Evolutionary conservation across 2,113 vertebrate genomes (phyloP).

Genomic region (Todiramphus saurophagus): DNA sequence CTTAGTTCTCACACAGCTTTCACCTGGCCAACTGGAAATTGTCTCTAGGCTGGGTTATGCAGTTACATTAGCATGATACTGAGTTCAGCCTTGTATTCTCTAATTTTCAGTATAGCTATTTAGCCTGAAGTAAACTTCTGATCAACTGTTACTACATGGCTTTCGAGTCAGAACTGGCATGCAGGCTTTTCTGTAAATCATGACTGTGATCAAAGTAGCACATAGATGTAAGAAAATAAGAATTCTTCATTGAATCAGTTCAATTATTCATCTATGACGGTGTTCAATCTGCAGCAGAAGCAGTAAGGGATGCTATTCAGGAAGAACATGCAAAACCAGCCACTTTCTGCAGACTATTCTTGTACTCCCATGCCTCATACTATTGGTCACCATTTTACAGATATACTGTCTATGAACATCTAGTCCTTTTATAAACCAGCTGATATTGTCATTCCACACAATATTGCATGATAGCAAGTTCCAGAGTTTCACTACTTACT

Average conservation of each 20-base stretch:
- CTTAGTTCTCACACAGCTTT: neutral
- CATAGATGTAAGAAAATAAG: neutral
- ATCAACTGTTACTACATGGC: rapidly evolving
- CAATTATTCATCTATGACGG: neutral
- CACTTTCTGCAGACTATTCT: neutral
- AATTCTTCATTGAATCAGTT: neutral
- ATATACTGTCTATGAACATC: neutral
- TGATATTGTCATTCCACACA: neutral
- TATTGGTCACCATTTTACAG: neutral
- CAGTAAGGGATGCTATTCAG: neutral
- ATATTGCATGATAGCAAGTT: neutral
- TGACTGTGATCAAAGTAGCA: neutral
- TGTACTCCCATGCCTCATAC: neutral
- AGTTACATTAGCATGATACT: neutral
- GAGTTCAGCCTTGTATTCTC: neutral
- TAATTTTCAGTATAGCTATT: neutral
- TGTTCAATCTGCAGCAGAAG: neutral
- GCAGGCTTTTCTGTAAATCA: neutral
- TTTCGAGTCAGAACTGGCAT: neutral
- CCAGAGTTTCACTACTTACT: neutral
- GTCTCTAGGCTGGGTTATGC: neutral
- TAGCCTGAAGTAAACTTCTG: neutral
- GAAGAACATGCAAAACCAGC: neutral
- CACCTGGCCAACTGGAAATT: neutral
- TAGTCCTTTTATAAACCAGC: neutral